These are phyloP conservation scores for Isaurus tuberculatus DNA, from an alignment of 92 coral and sea anemone species.

Conservation along the genomic window DNA sequence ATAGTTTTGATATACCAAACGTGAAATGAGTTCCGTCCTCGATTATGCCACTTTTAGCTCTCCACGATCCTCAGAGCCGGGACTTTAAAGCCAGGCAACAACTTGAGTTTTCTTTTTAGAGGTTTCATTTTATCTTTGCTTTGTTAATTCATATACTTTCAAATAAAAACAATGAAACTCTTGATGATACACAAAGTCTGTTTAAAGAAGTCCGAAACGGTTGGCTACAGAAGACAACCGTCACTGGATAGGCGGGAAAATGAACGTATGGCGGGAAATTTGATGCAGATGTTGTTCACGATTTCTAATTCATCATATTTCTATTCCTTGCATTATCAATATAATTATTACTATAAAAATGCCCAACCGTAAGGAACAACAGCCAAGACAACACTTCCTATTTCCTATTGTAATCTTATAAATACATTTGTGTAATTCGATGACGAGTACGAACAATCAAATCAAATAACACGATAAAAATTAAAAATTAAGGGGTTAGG, in stretches of 20 bases:
- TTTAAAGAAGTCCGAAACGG: neutral
- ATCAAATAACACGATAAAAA: neutral
- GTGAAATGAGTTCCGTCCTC: slow-evolving; percentile 2
- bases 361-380: neutral
- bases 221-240: slow-evolving; percentile 12
- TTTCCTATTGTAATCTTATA: slow-evolving; percentile 1
- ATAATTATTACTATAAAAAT: neutral
- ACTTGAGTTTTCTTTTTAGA: neutral
- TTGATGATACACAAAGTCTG: neutral
- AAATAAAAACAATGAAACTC: neutral
- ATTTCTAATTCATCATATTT: slow-evolving; percentile 3
- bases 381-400: slow-evolving; percentile 1
- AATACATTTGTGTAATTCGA: neutral
- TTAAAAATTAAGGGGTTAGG: slow-evolving; percentile 1
- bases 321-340: neutral
- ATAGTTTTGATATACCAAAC: neutral
- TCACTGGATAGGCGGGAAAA: slow-evolving; percentile 9
- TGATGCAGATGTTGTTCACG: neutral
- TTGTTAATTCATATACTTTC: neutral
- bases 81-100: slow-evolving; percentile 3
- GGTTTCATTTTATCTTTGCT: slow-evolving; percentile 8
- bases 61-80: neutral
- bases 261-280: neutral
- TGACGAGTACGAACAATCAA: neutral
- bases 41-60: slow-evolving; percentile 1